Evolutionary conservation across 2,797 vertebrate genomes (phyloP), one percentile per base, ranked within the genome.

Genomic region (Nannoperca australis): DNA sequence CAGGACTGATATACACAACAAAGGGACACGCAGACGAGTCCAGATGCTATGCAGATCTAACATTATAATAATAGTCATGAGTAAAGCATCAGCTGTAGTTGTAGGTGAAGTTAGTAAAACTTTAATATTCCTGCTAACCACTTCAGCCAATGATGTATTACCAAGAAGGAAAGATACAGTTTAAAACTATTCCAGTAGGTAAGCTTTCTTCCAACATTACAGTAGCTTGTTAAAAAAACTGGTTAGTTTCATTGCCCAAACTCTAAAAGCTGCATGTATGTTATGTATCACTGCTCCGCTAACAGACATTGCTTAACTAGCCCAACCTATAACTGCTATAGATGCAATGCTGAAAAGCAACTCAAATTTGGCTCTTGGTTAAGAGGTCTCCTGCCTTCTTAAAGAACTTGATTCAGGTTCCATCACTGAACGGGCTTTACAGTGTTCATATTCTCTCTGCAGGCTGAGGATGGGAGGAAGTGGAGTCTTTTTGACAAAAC

Each of bases 281-380:
- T 75, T 70, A 73, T 61, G 56, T 38, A 75, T 76, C 18, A 18
- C 12, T 54, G 59, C 59, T 68, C 17, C 54, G 38, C 24, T 38
- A 36, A 62, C 30, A 61, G 20, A 20, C 15, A 51, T 63, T 76
- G 58, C 9, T 60, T 67, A 45, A 82, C 49, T 55, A 59, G n/a
- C 36, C 64, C 65, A 70, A 5, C 65, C 17, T 20, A 36, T 56
- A 55, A 17, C 56, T 69, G 42, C 44, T 38, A 10, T 38, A 22
- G 34, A 74, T 3, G 22, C 20, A 27, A 38, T 55, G 7, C 36
- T 77, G 38, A 71, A 75, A 75, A 56, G 61, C 18, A 64, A 58
- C 30, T 81, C 32, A 76, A 24, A 56, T 17, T 14, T 54, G 32
- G 12, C 22, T 75, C 34, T 55, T 4, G 12, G 65, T 59, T 47